These are phyloP conservation scores for Gallinago stenura DNA, from an alignment of 2,797 vertebrate species.

Conservation along the genomic window DNA sequence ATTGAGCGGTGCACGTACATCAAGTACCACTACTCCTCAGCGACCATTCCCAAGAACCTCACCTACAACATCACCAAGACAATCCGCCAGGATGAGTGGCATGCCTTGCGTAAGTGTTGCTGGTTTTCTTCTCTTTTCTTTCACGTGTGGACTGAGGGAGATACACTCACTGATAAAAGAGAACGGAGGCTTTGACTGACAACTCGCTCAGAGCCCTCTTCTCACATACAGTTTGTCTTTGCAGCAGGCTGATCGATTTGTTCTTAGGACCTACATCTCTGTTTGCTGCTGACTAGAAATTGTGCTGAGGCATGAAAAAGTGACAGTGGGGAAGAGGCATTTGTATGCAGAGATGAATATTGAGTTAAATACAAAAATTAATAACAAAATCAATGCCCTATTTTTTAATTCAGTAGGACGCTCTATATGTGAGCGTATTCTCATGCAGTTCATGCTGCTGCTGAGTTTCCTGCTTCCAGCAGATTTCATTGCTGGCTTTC, in stretches of 20 bases:
- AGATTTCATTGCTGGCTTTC: background rate
- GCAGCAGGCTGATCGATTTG: slow-evolving; percentile 17
- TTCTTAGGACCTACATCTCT: background rate
- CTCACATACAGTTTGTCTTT: background rate
- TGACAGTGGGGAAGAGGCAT: background rate
- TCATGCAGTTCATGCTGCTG: background rate
- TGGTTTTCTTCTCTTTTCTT: background rate
- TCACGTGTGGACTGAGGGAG: accelerated
- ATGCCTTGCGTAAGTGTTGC: slow-evolving; percentile 93
- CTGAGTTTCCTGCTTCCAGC: background rate
- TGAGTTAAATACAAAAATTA: slow-evolving; percentile 49
- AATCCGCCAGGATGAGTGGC: slow-evolving; percentile 98
- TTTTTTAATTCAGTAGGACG: slow-evolving; percentile 43
- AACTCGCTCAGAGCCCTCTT: background rate
- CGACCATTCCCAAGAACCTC: slow-evolving; percentile 95
- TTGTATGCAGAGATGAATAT: slow-evolving; percentile 26
- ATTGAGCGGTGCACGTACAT: slow-evolving; percentile 93
- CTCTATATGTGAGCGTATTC: background rate
- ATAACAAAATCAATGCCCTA: slow-evolving; percentile 43
- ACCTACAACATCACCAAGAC: slow-evolving; percentile 98
- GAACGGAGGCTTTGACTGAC: background rate
- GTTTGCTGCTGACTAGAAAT: slow-evolving; percentile 36
- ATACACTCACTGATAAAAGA: background rate
- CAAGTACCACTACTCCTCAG: slow-evolving; percentile 99
- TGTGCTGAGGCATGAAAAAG: slow-evolving; percentile 33